These are phyloP conservation scores for Leontocebus nigricollis DNA, from an alignment of 2,797 vertebrate species.

Conservation along the genomic window DNA sequence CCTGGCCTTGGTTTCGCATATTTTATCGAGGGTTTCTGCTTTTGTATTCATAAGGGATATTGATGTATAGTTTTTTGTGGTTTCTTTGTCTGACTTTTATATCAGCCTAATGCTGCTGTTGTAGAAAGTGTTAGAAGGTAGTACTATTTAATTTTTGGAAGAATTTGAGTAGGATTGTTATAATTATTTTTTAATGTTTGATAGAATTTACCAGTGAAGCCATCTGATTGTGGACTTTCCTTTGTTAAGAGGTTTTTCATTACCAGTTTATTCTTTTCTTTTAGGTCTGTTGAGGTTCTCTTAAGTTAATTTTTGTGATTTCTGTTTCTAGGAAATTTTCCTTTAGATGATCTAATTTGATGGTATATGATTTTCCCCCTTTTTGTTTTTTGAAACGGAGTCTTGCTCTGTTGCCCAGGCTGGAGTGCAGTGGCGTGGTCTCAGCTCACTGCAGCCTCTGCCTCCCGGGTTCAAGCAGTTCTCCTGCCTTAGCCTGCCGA, in stretches of 20 bases:
- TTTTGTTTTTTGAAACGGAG: no score
- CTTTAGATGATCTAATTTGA: not conserved
- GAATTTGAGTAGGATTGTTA: not conserved
- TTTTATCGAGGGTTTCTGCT: no score
- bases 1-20: not conserved
- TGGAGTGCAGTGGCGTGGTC: no score
- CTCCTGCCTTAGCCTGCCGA: no score
- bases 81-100: not conserved
- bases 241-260: not conserved
- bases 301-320: not conserved
- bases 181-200: not conserved
- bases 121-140: not conserved
- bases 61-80: not conserved
- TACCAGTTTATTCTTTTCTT: not conserved
- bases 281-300: not conserved
- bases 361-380: not conserved
- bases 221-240: not conserved
- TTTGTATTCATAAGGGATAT: no score
- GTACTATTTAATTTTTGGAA: not conserved
- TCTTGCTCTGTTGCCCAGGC: no score
- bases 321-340: not conserved
- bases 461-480: no score
- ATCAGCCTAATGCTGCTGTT: not conserved
- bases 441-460: no score
- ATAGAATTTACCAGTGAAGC: conserved; percentile 11